phyloP scores from a whole-genome alignment of 1,140 invertebrate species.

The Meloidogyne hapla region DNA sequence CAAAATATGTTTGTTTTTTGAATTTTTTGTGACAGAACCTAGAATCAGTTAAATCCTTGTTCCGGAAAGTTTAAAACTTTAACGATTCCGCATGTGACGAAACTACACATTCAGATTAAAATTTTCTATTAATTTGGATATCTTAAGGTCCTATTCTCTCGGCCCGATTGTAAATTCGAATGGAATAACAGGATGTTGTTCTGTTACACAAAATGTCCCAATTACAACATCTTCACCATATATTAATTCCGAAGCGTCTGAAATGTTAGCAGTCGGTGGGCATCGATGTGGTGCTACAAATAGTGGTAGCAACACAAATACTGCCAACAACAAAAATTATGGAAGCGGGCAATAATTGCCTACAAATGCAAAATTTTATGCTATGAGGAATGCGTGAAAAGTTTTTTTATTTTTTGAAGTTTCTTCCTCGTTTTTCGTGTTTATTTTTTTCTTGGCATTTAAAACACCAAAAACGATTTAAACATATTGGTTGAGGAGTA shows the following conservation, averaged over 20 bases:
- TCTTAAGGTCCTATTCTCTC: constrained; percentile 24
- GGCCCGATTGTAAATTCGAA: constrained; percentile 8
- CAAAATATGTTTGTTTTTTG: constrained; percentile 18
- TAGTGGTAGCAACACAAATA: neutral
- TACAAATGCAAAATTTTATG: neutral
- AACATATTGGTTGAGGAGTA: neutral
- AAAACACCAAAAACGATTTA: neutral
- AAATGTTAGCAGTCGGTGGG: constrained; percentile 24
- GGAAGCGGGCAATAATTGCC: neutral
- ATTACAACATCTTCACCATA: constrained; percentile 22
- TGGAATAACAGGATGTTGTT: neutral
- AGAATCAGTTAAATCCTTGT: too few species aligned
- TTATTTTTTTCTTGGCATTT: constrained; percentile 5
- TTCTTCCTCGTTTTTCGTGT: constrained; percentile 3
- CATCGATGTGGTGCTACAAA: constrained; percentile 13
- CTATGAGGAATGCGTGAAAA: neutral
- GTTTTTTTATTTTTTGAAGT: neutral
- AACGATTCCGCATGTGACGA: too few species aligned
- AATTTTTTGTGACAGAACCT: too few species aligned
- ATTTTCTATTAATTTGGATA: neutral
- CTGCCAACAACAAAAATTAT: constrained; percentile 3
- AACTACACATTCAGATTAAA: too few species aligned
- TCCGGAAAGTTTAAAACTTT: too few species aligned
- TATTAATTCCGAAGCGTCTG: constrained; percentile 12
- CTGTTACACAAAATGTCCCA: neutral